Percentiles rank a stretch among this genome's conserved stretches.
Evolutionary conservation across 2,797 vertebrate genomes (phyloP).

Genomic region (Lagodon rhomboides): DNA sequence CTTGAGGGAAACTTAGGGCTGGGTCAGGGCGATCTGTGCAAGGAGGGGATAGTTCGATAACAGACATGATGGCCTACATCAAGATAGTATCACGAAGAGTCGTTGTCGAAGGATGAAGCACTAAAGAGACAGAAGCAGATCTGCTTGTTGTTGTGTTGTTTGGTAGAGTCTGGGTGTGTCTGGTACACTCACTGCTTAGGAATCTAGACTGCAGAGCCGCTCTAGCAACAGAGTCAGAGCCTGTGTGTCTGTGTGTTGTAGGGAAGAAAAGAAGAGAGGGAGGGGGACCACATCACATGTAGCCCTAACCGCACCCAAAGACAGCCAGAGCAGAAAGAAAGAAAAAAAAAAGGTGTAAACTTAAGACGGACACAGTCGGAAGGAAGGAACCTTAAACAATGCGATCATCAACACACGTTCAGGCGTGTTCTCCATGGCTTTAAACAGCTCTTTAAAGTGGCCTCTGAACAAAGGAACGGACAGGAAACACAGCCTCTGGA

Average conservation of each 20-base stretch:
- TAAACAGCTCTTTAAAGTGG: constrained; percentile 10
- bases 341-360: not conserved
- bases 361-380: not conserved
- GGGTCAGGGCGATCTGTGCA: not conserved
- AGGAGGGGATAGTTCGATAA: constrained; percentile 38
- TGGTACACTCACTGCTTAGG: constrained; percentile 82
- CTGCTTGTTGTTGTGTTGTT: constrained; percentile 39
- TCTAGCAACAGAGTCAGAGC: constrained; percentile 48
- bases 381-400: not conserved
- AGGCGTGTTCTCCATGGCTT: constrained; percentile 5
- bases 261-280: constrained; percentile 38
- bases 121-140: constrained; percentile 25
- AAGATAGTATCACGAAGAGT: constrained; percentile 1
- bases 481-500: constrained; percentile 50
- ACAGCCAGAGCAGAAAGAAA: constrained; percentile 12
- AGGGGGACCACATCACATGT: constrained; percentile 44
- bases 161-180: constrained; percentile 80
- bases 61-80: not conserved
- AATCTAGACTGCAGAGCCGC: constrained; percentile 76
- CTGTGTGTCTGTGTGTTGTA: constrained; percentile 16
- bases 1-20: constrained; percentile 57
- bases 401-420: not conserved
- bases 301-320: constrained; percentile 61
- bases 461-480: constrained; percentile 17
- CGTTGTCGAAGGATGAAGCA: not conserved